phyloP scores from a whole-genome alignment of 2,797 vertebrate species.

The Sciurus carolinensis region DNA sequence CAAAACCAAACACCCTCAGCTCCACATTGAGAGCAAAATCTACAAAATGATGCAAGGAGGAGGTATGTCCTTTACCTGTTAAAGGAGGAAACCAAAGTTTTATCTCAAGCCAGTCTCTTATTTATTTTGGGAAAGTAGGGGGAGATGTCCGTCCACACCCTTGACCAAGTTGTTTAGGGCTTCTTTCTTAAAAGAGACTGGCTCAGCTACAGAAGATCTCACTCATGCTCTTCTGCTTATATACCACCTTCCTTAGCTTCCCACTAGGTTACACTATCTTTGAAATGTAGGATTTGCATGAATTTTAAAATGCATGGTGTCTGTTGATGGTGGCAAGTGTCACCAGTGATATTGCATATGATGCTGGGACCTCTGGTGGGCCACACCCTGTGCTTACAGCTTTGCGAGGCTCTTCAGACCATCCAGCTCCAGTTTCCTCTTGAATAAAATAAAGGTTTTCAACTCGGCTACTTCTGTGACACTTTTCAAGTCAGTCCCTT shows the following conservation, averaged over 20 bases:
- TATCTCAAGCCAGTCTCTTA: neutral
- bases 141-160: neutral
- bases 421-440: neutral
- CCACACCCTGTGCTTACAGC: neutral
- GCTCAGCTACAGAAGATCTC: neutral
- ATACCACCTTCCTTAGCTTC: neutral
- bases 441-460: neutral
- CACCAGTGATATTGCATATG: neutral
- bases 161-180: rapidly evolving
- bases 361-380: neutral
- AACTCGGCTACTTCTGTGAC: neutral
- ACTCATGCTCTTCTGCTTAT: neutral
- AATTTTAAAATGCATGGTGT: neutral
- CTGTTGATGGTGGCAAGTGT: rapidly evolving
- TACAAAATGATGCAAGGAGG: slow-evolving; percentile 99
- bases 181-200: neutral
- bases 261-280: rapidly evolving
- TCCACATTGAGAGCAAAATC: slow-evolving; percentile 98
- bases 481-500: neutral
- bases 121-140: neutral
- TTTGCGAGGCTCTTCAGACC: neutral
- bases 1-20: slow-evolving; percentile 98
- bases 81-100: neutral
- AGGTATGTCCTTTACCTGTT: slow-evolving; percentile 89
- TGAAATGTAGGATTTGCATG: neutral